Evolutionary conservation across 1,140 invertebrate genomes (phyloP).

Genomic region (Parasteatoda tepidariorum): DNA sequence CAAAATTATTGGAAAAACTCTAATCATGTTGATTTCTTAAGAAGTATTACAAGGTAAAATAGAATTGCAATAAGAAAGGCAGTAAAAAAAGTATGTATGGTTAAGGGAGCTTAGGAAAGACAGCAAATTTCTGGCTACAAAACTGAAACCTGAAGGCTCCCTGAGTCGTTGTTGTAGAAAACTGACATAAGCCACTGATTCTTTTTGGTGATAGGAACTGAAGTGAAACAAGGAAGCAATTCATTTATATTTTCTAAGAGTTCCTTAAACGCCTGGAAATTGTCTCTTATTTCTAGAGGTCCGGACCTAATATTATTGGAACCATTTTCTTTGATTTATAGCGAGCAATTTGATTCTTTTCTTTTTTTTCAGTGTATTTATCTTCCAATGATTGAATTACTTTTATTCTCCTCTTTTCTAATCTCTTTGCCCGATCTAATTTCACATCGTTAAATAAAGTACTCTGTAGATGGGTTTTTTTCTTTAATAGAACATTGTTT

Average conservation of each 20-base stretch:
- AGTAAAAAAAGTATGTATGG: too few species aligned
- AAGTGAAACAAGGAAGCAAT: constrained; percentile 44
- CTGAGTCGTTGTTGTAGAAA: too few species aligned
- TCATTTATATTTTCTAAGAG: constrained; percentile 40
- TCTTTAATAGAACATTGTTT: neutral
- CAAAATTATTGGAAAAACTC: too few species aligned
- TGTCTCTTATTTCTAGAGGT: constrained; percentile 44
- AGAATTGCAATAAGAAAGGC: too few species aligned
- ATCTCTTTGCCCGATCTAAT: constrained; percentile 43
- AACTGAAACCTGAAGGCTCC: too few species aligned
- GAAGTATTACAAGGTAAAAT: too few species aligned
- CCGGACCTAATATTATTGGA: constrained; percentile 53
- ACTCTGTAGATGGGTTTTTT: constrained; percentile 29
- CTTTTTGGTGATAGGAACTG: too few species aligned
- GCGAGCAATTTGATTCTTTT: constrained; percentile 50
- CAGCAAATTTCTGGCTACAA: too few species aligned
- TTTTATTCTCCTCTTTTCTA: constrained; percentile 8
- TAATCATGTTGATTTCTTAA: too few species aligned
- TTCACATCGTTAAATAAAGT: constrained; percentile 56
- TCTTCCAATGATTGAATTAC: constrained; percentile 48
- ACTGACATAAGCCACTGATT: constrained; percentile 24
- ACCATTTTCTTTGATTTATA: constrained; percentile 59
- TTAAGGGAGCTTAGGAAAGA: too few species aligned
- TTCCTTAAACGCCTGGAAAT: constrained; percentile 49
- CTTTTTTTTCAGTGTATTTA: constrained; percentile 50